Percentiles rank a stretch among this genome's conserved stretches.
These are phyloP conservation scores for Mormyrops attenuatus DNA, from an alignment of 2,797 vertebrate species.

Conservation along the genomic window DNA sequence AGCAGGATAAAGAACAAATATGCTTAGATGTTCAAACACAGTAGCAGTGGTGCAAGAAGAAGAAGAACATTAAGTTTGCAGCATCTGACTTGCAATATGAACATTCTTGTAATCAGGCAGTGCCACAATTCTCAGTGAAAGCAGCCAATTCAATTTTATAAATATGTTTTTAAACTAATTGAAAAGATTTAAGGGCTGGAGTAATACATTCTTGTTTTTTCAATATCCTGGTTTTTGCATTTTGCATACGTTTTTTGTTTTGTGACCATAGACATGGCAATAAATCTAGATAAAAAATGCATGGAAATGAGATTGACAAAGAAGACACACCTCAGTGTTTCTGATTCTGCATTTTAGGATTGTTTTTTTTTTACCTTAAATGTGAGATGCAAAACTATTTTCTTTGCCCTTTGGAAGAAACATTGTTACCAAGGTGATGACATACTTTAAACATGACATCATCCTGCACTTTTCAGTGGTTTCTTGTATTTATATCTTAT, in stretches of 20 bases:
- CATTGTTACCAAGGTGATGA: not conserved
- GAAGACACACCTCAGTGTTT: not conserved
- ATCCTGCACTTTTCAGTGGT: not conserved
- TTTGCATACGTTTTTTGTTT: not conserved
- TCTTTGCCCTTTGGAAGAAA: not conserved
- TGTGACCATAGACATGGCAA: not conserved
- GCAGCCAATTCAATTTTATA: not conserved
- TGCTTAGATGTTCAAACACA: not conserved
- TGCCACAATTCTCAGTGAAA: not conserved
- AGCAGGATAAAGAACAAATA: not conserved
- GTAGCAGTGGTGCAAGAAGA: not conserved
- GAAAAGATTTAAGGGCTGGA: not conserved
- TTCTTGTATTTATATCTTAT: not conserved
- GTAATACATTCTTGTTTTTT: not conserved
- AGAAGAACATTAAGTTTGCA: not conserved
- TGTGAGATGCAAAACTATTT: not conserved
- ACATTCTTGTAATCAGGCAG: not conserved
- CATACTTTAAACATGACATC: not conserved
- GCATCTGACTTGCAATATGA: not conserved
- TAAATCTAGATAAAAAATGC: not conserved
- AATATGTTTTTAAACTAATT: not conserved
- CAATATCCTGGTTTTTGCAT: not conserved
- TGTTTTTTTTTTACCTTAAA: not conserved
- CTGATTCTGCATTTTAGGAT: not conserved
- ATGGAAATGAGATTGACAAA: not conserved